Percentiles rank a stretch among this genome's conserved stretches.
These are phyloP conservation scores for Agonopterix arenella DNA, from an alignment of 2,888 invertebrate species.

Conservation along the genomic window DNA sequence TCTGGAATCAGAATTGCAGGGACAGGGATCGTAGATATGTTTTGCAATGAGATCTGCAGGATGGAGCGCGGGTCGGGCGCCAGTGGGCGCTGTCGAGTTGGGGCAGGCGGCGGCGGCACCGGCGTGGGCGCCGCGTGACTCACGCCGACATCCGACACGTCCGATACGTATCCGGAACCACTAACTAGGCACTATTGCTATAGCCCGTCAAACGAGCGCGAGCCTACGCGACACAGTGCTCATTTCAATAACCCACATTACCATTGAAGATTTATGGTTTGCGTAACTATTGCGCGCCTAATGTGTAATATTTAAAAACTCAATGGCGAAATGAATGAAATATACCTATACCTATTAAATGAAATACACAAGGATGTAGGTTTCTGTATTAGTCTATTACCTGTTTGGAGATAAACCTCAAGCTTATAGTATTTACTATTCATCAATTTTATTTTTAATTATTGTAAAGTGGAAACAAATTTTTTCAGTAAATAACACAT, in stretches of 20 bases:
- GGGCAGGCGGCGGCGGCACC: conserved; percentile 22
- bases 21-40: too few relatives aligned
- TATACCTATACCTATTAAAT: too few relatives aligned
- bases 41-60: too few relatives aligned
- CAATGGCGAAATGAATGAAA: too few relatives aligned
- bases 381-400: too few relatives aligned
- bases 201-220: conserved; percentile 47
- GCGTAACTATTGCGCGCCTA: conserved; percentile 5
- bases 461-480: too few relatives aligned
- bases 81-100: conserved; percentile 25
- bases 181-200: conserved; percentile 66
- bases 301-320: not conserved
- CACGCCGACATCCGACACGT: conserved; percentile 78
- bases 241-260: conserved; percentile 48
- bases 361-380: too few relatives aligned
- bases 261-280: conserved; percentile 22
- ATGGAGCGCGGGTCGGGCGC: conserved; percentile 21
- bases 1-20: not conserved
- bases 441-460: too few relatives aligned
- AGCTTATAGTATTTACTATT: too few relatives aligned
- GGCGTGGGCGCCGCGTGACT: conserved; percentile 68
- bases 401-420: too few relatives aligned
- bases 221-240: conserved; percentile 49
- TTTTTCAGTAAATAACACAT: too few relatives aligned
- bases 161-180: conserved; percentile 75